phyloP scores from a whole-genome alignment of 1,140 invertebrate species.

The Drosophila chauvacae region DNA sequence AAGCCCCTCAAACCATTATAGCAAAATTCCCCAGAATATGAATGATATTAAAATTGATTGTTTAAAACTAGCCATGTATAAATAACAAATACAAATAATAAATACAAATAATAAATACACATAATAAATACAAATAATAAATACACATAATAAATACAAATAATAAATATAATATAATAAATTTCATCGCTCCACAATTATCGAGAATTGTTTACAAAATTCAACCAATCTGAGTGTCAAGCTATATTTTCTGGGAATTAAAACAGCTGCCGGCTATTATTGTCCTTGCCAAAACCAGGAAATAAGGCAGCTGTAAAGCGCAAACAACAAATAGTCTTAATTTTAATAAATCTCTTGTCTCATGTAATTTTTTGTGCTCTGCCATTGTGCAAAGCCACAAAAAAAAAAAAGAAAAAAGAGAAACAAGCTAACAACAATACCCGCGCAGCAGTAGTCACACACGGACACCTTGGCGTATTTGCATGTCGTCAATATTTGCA shows the following conservation, averaged over 20 bases:
- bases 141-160: background rate
- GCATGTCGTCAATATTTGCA: slow-evolving; percentile 35
- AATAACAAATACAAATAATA: background rate
- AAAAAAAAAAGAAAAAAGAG: no score
- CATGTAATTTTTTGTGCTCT: no score
- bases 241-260: background rate
- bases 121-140: background rate
- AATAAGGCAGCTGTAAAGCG: background rate
- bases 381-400: slow-evolving; percentile 11
- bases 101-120: background rate
- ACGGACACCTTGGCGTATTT: slow-evolving; percentile 40
- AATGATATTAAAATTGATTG: background rate
- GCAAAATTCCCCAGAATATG: no score
- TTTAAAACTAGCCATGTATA: background rate
- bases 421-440: slow-evolving; percentile 21
- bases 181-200: background rate
- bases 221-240: background rate
- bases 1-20: no score
- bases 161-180: background rate
- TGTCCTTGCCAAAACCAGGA: background rate
- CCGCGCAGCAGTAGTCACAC: slow-evolving; percentile 4
- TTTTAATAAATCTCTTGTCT: slow-evolving; percentile 29
- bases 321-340: slow-evolving; percentile 29
- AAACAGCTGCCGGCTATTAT: background rate
- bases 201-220: background rate